Evolutionary conservation across 35 echinoderm and acorn worm genomes (phyloP), one percentile per base, ranked within the genome.

Genomic region (Heliocidaris tuberculata): DNA sequence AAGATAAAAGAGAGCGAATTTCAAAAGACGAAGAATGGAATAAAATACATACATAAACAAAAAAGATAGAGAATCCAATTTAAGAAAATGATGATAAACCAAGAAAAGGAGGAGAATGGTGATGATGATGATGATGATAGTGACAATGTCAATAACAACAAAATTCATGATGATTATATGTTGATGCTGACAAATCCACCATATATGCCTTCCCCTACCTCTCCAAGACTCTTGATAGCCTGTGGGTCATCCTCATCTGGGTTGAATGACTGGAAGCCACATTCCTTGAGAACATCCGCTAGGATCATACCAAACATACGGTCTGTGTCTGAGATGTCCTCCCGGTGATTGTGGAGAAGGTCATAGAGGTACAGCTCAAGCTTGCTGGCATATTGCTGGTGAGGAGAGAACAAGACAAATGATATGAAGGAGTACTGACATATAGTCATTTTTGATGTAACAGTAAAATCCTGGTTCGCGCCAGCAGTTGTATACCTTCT

Each of bases 291-390:
- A 13, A 88, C 48, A 24, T 98, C 96, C 32, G 94, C 92, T 31
- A 98, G 78, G 56, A 93, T 95, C 85, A 95, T 92, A 47, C 96
- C 94, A 86, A 95, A 95, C 32, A 54, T 59, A 49, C 32, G 35
- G 31, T 98, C 96, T 9, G 93, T 93, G 31, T 95, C 89, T 0
- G 93, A 93, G 42, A 99, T 49, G 32, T 96, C 90, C 0, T 90
- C 35, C 11, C 50, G 48, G 47, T 99, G 95, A 47, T 99, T 97
- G 19, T 93, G 93, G 49, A 97, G 87, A 32, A 99, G 95, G 86
- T 99, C 98, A 85, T 96, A 97, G 27, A 99, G 94, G 86, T 94
- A 99, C 13, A 99, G 88, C 60, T 97, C 97, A 92, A 98, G 96
- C 60, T 97, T 98, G 88, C 94, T 94, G 48, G 94, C 94, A 95